Evolutionary conservation across 2,797 vertebrate genomes (phyloP), one percentile per base, ranked within the genome.

Genomic region (Hippopotamyrus pictus): DNA sequence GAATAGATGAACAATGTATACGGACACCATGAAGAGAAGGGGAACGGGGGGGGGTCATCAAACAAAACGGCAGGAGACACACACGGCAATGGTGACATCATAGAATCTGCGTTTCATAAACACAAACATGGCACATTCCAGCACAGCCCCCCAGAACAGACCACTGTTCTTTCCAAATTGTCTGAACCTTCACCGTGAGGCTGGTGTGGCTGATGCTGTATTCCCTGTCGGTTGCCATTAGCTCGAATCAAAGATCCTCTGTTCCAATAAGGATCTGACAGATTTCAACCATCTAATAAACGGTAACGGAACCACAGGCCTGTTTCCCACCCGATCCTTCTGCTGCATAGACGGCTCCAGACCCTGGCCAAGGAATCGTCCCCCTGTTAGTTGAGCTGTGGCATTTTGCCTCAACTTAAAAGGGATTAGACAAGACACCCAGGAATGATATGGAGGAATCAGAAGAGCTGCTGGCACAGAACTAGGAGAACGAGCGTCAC

Each of bases 361-460:
- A 41, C 19, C 12, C 37, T 41, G 33, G 37, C 73, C 73, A 79
- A 37, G 37, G 73, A 79, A 19, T 8, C 1, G 76, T 46, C 37
- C 17, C 65, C 17, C 8, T 17, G 1, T 79, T 46, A 79, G 37
- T 6, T 1, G 48, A 51, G 44, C 25, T 85, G 83, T 85, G 83
- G n/a, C 46, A 85, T 85, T 85, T 48, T 85, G 44, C 83, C 46
- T 86, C 11, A 53, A 86, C 22, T 51, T 86, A 51, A 86, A 86
- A 48, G 46, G 22, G 48, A 86, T 86, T 17, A 54, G 83, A 33
- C 22, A 6, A 86, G 50, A 53, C 25, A 25, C 14, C n/a, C 12
- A 54, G 22, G 50, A 86, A 86, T 7, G 50, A 53, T 17, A 86
- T 7, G 25, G 50, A 50, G 83, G 83, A 86, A 86, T 33, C 83